Evolutionary conservation across 2,113 vertebrate genomes (phyloP).

Genomic region (Deroptyus accipitrinus): DNA sequence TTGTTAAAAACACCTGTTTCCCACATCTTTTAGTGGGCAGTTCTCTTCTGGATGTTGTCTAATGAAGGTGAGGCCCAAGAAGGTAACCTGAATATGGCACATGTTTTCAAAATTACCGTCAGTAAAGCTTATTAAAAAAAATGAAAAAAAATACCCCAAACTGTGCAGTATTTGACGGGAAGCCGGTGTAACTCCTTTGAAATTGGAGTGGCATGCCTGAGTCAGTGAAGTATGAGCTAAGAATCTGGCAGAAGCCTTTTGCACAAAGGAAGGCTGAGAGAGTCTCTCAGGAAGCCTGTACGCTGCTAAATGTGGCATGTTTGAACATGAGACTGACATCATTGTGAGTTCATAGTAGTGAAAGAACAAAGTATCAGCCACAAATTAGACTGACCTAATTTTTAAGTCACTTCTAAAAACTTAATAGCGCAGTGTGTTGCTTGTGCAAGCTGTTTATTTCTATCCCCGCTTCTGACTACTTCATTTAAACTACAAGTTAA

Average conservation of each 20-base stretch:
- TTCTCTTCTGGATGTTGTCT: neutral
- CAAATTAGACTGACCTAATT: constrained; percentile 67
- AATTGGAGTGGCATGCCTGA: constrained; percentile 54
- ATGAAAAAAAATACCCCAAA: neutral
- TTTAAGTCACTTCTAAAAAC: constrained; percentile 48
- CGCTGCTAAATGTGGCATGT: constrained; percentile 45
- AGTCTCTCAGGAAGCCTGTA: constrained; percentile 58
- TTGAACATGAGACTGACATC: constrained; percentile 66
- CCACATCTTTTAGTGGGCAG: neutral
- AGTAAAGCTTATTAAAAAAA: neutral
- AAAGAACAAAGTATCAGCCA: constrained; percentile 61
- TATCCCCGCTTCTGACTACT: neutral
- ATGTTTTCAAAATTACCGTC: neutral
- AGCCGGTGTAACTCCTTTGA: constrained; percentile 51
- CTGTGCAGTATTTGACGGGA: constrained; percentile 9
- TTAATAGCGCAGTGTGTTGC: constrained; percentile 1
- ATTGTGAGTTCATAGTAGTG: constrained; percentile 58
- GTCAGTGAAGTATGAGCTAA: constrained; percentile 58
- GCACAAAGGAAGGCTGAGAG: constrained; percentile 64
- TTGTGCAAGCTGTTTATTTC: constrained; percentile 62
- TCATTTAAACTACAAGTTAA: neutral
- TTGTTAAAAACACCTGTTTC: neutral
- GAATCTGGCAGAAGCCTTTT: constrained; percentile 49
- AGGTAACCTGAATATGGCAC: neutral
- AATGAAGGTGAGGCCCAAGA: neutral